A percentile compares a stretch with the other conserved stretches of the same genome.
These are phyloP conservation scores for Orestias chungarensis DNA, from an alignment of 2,797 vertebrate genomes.

Conservation along the genomic window DNA sequence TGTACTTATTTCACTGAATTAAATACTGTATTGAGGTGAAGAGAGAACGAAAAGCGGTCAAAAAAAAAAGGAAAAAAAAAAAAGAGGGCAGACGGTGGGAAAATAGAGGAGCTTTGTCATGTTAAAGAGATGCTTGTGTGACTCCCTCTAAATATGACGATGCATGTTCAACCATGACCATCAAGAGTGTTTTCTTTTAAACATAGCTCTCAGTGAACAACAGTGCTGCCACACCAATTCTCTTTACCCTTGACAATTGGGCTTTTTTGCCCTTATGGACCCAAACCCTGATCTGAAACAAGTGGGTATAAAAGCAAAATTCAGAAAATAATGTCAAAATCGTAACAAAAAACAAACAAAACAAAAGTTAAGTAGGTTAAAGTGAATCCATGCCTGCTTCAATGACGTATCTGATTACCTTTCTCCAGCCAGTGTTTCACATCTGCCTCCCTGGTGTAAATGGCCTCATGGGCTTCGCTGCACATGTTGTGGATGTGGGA, in stretches of 20 bases:
- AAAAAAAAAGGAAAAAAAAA: background rate
- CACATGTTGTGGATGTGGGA: slow-evolving; percentile 91
- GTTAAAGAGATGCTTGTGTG: slow-evolving; percentile 65
- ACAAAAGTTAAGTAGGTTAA: background rate
- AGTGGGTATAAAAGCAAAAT: background rate
- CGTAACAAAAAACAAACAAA: too few relatives aligned
- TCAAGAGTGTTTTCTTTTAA: slow-evolving; percentile 67
- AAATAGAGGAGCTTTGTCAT: slow-evolving; percentile 69
- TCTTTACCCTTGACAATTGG: slow-evolving; percentile 47
- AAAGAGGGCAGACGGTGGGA: slow-evolving; percentile 28
- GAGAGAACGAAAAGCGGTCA: slow-evolving; percentile 35
- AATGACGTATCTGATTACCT: slow-evolving; percentile 74
- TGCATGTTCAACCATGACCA: slow-evolving; percentile 63
- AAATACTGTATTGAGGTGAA: slow-evolving; percentile 28
- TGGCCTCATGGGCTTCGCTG: slow-evolving; percentile 87
- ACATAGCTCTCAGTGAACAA: slow-evolving; percentile 65
- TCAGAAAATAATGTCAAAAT: too few relatives aligned
- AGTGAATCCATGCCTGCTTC: background rate
- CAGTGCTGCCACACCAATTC: slow-evolving; percentile 58
- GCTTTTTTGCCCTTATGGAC: slow-evolving; percentile 30
- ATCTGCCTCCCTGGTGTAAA: slow-evolving; percentile 91
- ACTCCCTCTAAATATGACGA: slow-evolving; percentile 63
- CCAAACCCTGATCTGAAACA: background rate
- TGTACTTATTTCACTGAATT: slow-evolving; percentile 45
- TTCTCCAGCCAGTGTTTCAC: slow-evolving; percentile 91